A percentile compares a stretch with the other conserved stretches of the same genome.
These are phyloP conservation scores for Theocolax elegans DNA, from an alignment of 1,140 invertebrate species.

Conservation along the genomic window DNA sequence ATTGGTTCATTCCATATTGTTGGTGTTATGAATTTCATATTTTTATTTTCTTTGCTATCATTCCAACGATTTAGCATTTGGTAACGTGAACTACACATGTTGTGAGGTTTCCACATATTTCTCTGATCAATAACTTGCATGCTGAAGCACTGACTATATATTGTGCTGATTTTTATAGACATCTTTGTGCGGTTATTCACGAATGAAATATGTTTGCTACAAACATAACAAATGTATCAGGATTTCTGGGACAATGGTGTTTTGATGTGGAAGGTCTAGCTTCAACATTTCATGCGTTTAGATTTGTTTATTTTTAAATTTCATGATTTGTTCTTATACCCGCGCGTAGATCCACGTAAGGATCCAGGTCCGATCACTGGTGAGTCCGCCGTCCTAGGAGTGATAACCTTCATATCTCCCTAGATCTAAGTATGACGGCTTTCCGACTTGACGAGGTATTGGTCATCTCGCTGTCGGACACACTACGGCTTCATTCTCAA, in stretches of 20 bases:
- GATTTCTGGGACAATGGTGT: not conserved
- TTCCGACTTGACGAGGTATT: slow-evolving; percentile 8
- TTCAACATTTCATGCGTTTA: not conserved
- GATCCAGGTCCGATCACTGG: not conserved
- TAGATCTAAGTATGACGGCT: slow-evolving; percentile 37
- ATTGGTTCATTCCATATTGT: slow-evolving; percentile 8
- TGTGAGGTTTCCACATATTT: not conserved
- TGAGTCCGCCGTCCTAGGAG: not conserved
- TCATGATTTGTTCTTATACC: not conserved
- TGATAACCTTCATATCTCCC: slow-evolving; percentile 42
- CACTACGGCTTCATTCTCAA: no score
- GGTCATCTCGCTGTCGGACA: no score
- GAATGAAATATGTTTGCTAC: not conserved
- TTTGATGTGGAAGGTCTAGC: no score
- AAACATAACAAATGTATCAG: no score
- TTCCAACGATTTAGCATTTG: not conserved
- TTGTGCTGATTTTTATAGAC: not conserved
- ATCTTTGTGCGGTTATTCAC: not conserved
- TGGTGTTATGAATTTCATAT: not conserved
- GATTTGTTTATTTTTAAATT: not conserved
- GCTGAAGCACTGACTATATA: not conserved
- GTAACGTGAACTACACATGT: not conserved
- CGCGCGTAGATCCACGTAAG: no score
- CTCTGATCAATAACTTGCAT: not conserved
- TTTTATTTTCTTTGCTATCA: not conserved